A percentile compares a stretch with the other conserved stretches of the same genome.
Conservation (phyloP, 2,797 vertebrate species). For the Fistularia tabacaria region DNA sequence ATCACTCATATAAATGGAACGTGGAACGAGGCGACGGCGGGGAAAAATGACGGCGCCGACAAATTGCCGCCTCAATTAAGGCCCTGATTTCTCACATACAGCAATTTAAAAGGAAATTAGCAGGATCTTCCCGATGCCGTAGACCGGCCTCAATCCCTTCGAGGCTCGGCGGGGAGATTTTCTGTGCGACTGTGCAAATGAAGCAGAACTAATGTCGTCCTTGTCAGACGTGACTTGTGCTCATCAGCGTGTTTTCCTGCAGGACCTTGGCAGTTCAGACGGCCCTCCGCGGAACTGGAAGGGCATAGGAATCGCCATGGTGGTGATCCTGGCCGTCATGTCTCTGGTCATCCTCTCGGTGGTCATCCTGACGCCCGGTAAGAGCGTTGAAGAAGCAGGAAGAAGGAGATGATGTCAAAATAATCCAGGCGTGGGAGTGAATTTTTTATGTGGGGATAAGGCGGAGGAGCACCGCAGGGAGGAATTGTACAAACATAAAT, state of each 20-base stretch:
- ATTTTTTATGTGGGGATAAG: background rate
- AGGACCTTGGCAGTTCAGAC: slow-evolving; percentile 73
- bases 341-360: slow-evolving; percentile 80
- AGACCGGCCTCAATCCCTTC: slow-evolving; percentile 29
- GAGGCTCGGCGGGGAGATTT: slow-evolving; percentile 34
- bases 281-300: slow-evolving; percentile 84
- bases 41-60: slow-evolving; percentile 19
- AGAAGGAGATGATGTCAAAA: background rate
- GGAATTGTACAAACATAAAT: slow-evolving; percentile 1
- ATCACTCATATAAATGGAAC: slow-evolving; percentile 48
- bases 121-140: slow-evolving; percentile 26
- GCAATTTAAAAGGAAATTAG: slow-evolving; percentile 45
- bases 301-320: slow-evolving; percentile 81
- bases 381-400: slow-evolving; percentile 16
- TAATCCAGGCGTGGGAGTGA: background rate
- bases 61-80: slow-evolving; percentile 40
- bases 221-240: slow-evolving; percentile 23
- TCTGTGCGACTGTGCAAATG: slow-evolving; percentile 51
- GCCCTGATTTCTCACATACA: slow-evolving; percentile 25
- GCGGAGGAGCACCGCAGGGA: background rate
- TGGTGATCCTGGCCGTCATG: slow-evolving; percentile 80
- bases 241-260: slow-evolving; percentile 28
- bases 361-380: slow-evolving; percentile 80
- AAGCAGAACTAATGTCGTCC: slow-evolving; percentile 70
- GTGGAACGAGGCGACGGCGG: slow-evolving; percentile 43